Evolutionary conservation across 1,140 invertebrate genomes (phyloP), one percentile per base, ranked within the genome.

Genomic region (Gryllus bimaculatus): DNA sequence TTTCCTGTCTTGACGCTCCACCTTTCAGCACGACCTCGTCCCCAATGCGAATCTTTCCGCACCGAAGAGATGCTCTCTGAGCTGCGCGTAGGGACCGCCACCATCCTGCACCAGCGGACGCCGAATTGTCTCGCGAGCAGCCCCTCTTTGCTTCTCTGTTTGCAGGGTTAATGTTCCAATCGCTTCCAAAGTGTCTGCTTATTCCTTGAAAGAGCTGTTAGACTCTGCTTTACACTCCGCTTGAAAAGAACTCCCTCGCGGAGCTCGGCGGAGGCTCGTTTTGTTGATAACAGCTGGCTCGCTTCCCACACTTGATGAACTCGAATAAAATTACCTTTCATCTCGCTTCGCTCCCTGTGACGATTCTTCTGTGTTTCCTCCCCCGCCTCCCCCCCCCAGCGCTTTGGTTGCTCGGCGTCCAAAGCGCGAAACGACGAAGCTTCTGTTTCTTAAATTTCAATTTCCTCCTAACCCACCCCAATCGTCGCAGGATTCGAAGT

Each of bases 321-420:
- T 66, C 54, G 54, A 66, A 66, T 66, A 66, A 66, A 66, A 66
- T 66, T 66, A 66, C 54, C 54, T 66, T 66, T 66, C 54, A 66
- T 66, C 54, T 66, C 54, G 54, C 54, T 66, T 7, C 18, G 10
- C 54, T 66, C 54, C 54, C 10, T 0, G 8, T 54, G 54, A 10
- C 54, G 54, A 18, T 66, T 66, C 18, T 66, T 66, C 54, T 66
- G 54, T 66, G 54, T 66, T 39, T 39, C 26, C 26, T 39, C 26
- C 26, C n/a, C n/a, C n/a, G n/a, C n/a, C n/a, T n/a, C n/a, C n/a
- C n/a, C n/a, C n/a, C n/a, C 26, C 26, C 26, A 39, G 26, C 26
- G 26, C 26, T 39, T 39, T 39, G 26, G 26, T 39, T 39, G 1
- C 26, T 39, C 26, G 1, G 26, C 26, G 26, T 39, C 26, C 26